phyloP scores from a whole-genome alignment of 2,113 vertebrate species.

The Upupa epops region DNA sequence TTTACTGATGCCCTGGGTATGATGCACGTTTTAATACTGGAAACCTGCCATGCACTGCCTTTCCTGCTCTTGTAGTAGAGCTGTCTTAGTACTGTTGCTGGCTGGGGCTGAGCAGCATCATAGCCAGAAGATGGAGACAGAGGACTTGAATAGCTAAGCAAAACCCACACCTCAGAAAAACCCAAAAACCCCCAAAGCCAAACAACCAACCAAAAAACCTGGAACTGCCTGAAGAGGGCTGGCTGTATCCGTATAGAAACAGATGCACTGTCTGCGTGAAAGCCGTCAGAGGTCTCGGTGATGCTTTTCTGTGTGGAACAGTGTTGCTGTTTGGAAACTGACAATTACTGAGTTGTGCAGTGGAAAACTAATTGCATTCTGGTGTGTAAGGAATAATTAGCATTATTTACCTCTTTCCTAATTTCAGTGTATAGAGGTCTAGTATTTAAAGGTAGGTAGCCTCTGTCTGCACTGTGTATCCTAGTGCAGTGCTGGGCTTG shows the following conservation, averaged over 20 bases:
- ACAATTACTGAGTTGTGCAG: no score
- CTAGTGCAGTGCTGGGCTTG: no score
- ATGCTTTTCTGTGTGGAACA: not conserved
- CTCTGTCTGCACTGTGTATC: accelerated
- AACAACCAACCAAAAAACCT: not conserved
- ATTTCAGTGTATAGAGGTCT: not conserved
- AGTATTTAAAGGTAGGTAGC: not conserved
- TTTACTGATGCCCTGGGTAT: not conserved
- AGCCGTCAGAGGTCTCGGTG: not conserved
- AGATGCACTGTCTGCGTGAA: not conserved
- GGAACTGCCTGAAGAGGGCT: not conserved
- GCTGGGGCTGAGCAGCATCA: not conserved
- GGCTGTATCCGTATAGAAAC: not conserved
- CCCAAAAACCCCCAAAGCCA: not conserved
- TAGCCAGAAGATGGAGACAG: constrained; percentile 62
- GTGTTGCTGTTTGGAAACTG: not conserved
- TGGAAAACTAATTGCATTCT: accelerated
- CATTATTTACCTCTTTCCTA: not conserved
- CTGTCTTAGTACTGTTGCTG: accelerated
- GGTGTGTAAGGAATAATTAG: not conserved
- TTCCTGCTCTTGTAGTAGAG: not conserved
- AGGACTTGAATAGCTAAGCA: not conserved
- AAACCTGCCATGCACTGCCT: not conserved
- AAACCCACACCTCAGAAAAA: not conserved
- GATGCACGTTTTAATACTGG: not conserved